Evolutionary conservation across 2,797 vertebrate genomes (phyloP).

Genomic region (Lates japonicus): DNA sequence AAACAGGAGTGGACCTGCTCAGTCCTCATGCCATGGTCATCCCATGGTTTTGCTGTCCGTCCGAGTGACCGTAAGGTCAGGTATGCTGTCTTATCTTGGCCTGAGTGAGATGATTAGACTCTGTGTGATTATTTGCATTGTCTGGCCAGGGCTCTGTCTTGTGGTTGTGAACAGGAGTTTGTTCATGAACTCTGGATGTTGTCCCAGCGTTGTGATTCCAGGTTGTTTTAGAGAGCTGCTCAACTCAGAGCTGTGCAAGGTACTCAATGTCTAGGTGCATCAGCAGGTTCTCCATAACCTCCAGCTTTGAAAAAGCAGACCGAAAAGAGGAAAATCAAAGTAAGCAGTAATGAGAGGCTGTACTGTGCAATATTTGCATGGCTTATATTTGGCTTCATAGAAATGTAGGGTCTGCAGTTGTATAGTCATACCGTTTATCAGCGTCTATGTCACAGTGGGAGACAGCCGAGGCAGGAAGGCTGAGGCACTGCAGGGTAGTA

Average conservation of each 20-base stretch:
- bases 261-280: slow-evolving; percentile 93
- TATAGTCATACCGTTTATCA: slow-evolving; percentile 89
- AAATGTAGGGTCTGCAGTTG: not conserved
- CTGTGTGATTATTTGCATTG: slow-evolving; percentile 21
- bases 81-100: slow-evolving; percentile 18
- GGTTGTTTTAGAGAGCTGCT: slow-evolving; percentile 89
- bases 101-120: slow-evolving; percentile 8
- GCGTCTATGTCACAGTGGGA: slow-evolving; percentile 94
- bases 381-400: not conserved
- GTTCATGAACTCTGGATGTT: not conserved
- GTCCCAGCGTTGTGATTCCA: slow-evolving; percentile 81
- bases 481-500: slow-evolving; percentile 88
- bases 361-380: not conserved
- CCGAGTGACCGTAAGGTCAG: slow-evolving; percentile 25
- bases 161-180: slow-evolving; percentile 17
- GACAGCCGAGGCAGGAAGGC: slow-evolving; percentile 92
- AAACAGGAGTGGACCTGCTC: slow-evolving; percentile 10
- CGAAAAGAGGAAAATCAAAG: slow-evolving; percentile 64
- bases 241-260: slow-evolving; percentile 92
- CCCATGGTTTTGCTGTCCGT: slow-evolving; percentile 9
- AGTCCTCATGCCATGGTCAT: slow-evolving; percentile 17
- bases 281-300: slow-evolving; percentile 92
- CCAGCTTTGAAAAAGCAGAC: slow-evolving; percentile 92
- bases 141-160: slow-evolving; percentile 24
- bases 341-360: not conserved